Percentiles rank a stretch among this genome's conserved stretches.
Evolutionary conservation across 2,797 vertebrate genomes (phyloP).

Genomic region (Sitta carolinensis): DNA sequence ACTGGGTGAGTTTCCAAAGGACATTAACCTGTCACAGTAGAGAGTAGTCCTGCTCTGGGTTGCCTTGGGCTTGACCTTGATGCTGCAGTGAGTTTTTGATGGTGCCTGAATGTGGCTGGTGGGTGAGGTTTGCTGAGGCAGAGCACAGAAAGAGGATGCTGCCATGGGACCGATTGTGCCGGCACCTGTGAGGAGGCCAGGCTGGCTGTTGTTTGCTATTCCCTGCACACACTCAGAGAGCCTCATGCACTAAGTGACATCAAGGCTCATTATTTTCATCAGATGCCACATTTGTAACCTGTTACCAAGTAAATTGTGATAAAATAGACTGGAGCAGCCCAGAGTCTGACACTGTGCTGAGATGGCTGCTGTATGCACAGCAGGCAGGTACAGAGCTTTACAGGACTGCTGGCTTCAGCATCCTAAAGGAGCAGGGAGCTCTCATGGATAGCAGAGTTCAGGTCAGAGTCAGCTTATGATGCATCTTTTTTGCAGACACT

Average conservation of each 20-base stretch:
- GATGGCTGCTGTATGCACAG: conserved; percentile 39
- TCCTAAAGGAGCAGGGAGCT: not conserved
- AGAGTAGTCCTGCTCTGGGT: not conserved
- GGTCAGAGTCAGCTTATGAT: not conserved
- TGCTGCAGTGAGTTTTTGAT: not conserved
- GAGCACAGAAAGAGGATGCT: not conserved
- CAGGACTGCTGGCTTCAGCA: not conserved
- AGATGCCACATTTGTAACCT: conserved; percentile 94
- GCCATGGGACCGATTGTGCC: not conserved
- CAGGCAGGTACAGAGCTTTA: not conserved
- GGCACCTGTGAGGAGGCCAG: not conserved
- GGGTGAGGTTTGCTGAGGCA: not conserved
- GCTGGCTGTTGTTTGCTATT: conserved; percentile 82
- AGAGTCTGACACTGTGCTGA: conserved; percentile 67
- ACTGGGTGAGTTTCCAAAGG: not conserved
- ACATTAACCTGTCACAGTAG: not conserved
- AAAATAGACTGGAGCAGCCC: conserved; percentile 82
- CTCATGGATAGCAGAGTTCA: not conserved
- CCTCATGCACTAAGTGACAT: conserved; percentile 87
- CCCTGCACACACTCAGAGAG: conserved; percentile 78
- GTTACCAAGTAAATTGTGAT: conserved; percentile 92
- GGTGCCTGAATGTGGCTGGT: not conserved
- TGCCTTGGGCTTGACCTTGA: not conserved
- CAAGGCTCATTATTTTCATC: conserved; percentile 95
- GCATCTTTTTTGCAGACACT: not conserved